These are phyloP conservation scores for Sycobia sp. DNA, from an alignment of 1,140 invertebrate genomes.

Conservation along the genomic window DNA sequence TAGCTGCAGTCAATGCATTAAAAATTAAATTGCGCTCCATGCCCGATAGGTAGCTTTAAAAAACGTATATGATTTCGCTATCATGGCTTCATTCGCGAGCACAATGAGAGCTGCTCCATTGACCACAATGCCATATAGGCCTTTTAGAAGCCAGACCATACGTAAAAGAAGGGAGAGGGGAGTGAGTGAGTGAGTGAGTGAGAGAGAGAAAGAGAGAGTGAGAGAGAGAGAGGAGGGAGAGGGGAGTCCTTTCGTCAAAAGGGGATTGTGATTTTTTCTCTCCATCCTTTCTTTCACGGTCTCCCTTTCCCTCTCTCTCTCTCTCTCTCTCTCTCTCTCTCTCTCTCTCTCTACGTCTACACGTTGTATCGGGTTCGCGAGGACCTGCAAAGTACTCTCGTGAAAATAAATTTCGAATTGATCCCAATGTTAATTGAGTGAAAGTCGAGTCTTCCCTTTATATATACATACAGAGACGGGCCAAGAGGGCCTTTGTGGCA, in stretches of 20 bases:
- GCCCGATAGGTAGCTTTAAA: too few species aligned
- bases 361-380: background rate
- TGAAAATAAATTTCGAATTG: slow-evolving; percentile 32
- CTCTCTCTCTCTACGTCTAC: background rate
- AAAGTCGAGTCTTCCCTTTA: slow-evolving; percentile 31
- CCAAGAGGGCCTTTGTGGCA: too few species aligned
- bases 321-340: background rate
- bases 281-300: background rate
- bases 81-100: slow-evolving; percentile 20
- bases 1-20: too few species aligned
- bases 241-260: slow-evolving; percentile 28
- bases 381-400: slow-evolving; percentile 24
- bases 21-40: too few species aligned
- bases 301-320: background rate
- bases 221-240: slow-evolving; percentile 18
- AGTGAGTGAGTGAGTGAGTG: slow-evolving; percentile 10
- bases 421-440: slow-evolving; percentile 33
- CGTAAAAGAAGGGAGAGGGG: slow-evolving; percentile 34
- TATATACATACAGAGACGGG: too few species aligned
- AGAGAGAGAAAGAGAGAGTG: slow-evolving; percentile 21
- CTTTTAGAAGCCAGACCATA: slow-evolving; percentile 14
- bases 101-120: slow-evolving; percentile 30
- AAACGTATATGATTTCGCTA: slow-evolving; percentile 25
- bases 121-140: slow-evolving; percentile 26
- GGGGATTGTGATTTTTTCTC: slow-evolving; percentile 21